Base-by-base conservation (phyloP, 2,888 invertebrate genomes). In the Chloroclystis v-ata region DNA sequence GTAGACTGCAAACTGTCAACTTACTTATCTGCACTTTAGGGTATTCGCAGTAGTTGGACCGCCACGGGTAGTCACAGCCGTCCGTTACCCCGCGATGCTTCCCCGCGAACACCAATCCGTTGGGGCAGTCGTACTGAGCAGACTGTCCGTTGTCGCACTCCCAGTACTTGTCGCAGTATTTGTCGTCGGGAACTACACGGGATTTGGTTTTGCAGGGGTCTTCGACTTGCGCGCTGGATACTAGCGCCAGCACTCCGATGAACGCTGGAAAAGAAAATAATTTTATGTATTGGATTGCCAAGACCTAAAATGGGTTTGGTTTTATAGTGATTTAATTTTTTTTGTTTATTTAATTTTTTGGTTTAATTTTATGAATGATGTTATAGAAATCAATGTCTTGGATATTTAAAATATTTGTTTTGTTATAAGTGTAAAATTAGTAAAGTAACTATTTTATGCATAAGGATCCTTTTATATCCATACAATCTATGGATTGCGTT, bases 11-110 rank as follows among this genome's bases (percentile, higher is more conserved):
- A 20, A 26, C 7, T 8, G 26, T 26, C 5, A 1, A 46, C 46
- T 81, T 91, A 93, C 89, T 95, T 91, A 68, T 92, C 90, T 75
- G 88, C 2, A 75, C 78, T 67, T 88, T 89, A 45, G 89, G 89
- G 52, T 87, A 88, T 53, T 95, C 95, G 79, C 96, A 96, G 79
- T 95, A 95, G 75, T 94, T 94, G 6, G 95, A 94, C 61, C 95
- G 90, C 95, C 95, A 95, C 0, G 95, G 95, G 67, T 96, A 96
- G 78, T 96, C 95, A 69, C 96, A 96, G 1, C 95, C 95, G 69
- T 96, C 95, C 1, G 95, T 95, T 6, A 96, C 95, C 3, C 95
- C 96, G 35, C 95, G 89, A 67, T 95, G 93, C 73, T 95, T 95
- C 2, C 96, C 96, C 11, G 96, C 95, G 82, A 94, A 97, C 35